Percentiles rank a stretch among this genome's conserved stretches.
Conservation (phyloP, 1,140 invertebrate species). For the Drosophila arizonae region DNA sequence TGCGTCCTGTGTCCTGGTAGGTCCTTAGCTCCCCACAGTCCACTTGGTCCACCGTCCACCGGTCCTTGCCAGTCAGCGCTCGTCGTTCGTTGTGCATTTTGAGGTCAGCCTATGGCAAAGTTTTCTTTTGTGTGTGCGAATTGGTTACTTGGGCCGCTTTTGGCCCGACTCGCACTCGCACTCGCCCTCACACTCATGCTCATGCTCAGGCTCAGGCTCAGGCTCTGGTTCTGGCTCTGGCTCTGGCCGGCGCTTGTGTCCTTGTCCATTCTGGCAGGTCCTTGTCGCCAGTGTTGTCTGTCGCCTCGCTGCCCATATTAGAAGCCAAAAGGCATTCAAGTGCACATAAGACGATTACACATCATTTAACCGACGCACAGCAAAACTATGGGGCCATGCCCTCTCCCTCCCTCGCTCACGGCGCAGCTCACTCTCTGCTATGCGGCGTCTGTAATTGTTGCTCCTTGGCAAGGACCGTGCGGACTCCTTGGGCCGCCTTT, state of each 20-base stretch:
- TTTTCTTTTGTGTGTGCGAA: conserved; percentile 75
- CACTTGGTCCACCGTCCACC: background rate
- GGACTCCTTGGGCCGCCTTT: conserved; percentile 37
- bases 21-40: conserved; percentile 13
- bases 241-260: conserved; percentile 3
- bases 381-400: conserved; percentile 62
- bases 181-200: conserved; percentile 1
- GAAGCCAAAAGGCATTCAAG: conserved; percentile 82
- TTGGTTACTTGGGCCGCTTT: conserved; percentile 41
- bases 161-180: conserved; percentile 1
- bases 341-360: conserved; percentile 83
- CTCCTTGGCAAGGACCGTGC: conserved; percentile 38
- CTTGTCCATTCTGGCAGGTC: conserved; percentile 40
- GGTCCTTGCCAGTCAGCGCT: conserved; percentile 22
- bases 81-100: conserved; percentile 66
- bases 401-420: background rate
- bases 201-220: background rate
- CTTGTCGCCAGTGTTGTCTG: conserved; percentile 50
- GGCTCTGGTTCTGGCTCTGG: background rate
- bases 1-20: conserved; percentile 2
- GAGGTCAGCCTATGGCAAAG: conserved; percentile 80
- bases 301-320: conserved; percentile 67
- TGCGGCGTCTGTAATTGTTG: conserved; percentile 65
- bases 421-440: background rate
- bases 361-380: conserved; percentile 82